Evolutionary conservation across 2,797 vertebrate genomes (phyloP), one percentile per base, ranked within the genome.

Genomic region (Poecilia velifera): DNA sequence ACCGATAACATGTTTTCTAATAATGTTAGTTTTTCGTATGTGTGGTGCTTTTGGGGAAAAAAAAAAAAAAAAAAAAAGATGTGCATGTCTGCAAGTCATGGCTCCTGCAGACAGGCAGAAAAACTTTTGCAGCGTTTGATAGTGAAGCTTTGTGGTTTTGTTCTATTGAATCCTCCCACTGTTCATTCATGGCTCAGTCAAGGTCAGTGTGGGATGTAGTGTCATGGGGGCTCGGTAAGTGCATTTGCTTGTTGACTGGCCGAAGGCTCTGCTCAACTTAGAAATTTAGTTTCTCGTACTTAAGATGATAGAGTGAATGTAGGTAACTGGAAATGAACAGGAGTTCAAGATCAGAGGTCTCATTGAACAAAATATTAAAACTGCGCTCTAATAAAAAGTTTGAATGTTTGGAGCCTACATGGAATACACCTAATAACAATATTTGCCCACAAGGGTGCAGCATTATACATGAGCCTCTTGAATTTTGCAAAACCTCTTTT

Each of bases 161-260:
- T 82, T 80, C 36, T 55, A 55, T 85, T 82, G 81, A 92, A 93
- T 94, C 93, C 92, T 94, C 93, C 94, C 90, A 94, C 94, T 92
- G 91, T 91, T 90, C 93, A 93, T 92, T 94, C 93, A 92, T 88
- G 90, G 92, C 84, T 53, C 87, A 87, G 91, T 93, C 92, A 93
- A 95, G 94, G 92, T 95, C 94, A 94, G n/a, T 84, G 93, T 92
- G 94, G 90, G 92, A 81, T 89, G 91, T 72, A 57, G 91, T 83
- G 92, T 89, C 92, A 89, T 72, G 66, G 89, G 76, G 82, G 77
- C 88, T 74, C 79, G 87, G 85, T 41, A 76, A 80, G 85, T 82
- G 82, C 72, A 68, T 79, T 84, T 88, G 81, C 87, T 86, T 82
- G 85, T 76, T 77, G 79, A 86, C 89, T 89, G 82, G 76, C 57